phyloP scores from a whole-genome alignment of 35 echinoderm and acorn worm genomes.

The Nesometra sesokonis region DNA sequence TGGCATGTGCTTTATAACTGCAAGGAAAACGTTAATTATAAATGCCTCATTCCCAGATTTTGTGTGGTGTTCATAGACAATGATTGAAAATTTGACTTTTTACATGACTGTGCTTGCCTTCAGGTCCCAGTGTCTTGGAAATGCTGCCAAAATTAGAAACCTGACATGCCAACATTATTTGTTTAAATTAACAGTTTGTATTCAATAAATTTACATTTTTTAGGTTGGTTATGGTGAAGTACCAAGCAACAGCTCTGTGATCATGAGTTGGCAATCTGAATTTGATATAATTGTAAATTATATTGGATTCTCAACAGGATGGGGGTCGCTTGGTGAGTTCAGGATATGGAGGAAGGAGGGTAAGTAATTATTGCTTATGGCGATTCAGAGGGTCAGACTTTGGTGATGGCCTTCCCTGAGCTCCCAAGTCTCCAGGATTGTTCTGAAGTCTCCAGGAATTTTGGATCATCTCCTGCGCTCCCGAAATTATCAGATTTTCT shows the following conservation, averaged over 20 bases:
- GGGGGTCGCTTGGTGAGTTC: slow-evolving; percentile 90
- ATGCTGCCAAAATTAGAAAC: background rate
- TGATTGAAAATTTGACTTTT: no score
- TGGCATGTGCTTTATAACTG: no score
- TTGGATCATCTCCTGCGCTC: no score
- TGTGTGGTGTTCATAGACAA: no score
- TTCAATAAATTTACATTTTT: background rate
- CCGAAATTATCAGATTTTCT: no score
- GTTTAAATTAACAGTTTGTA: background rate
- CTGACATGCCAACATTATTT: background rate
- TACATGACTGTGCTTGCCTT: background rate
- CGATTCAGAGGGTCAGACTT: no score
- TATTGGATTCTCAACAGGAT: slow-evolving; percentile 85
- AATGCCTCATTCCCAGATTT: no score
- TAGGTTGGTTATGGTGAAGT: slow-evolving; percentile 81
- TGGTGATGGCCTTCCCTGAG: no score
- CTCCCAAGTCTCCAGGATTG: no score
- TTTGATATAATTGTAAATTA: slow-evolving; percentile 34
- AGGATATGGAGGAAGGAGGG: slow-evolving; percentile 92
- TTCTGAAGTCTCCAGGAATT: no score
- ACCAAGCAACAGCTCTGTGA: slow-evolving; percentile 57
- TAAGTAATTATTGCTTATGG: slow-evolving; percentile 13
- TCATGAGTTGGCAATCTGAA: slow-evolving; percentile 51
- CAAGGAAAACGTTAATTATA: no score
- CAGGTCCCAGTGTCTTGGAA: background rate